Conservation (phyloP, 2,888 invertebrate species). For the Oscheius myriophilus region DNA sequence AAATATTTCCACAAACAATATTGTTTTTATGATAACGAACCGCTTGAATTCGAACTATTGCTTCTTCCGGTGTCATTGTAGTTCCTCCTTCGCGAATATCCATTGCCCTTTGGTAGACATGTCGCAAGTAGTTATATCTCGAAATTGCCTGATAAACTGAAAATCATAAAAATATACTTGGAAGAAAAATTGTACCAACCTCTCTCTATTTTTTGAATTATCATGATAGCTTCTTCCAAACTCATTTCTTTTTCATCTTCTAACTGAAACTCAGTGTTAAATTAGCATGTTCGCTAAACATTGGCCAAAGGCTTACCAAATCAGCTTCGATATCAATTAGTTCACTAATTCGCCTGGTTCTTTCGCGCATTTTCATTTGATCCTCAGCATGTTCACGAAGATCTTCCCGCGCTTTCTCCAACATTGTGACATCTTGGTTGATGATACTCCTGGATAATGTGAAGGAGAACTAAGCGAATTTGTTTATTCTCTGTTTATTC, state of each 20-base stretch:
- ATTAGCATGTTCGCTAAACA: not conserved
- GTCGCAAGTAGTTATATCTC: constrained; percentile 57
- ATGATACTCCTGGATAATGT: constrained; percentile 4
- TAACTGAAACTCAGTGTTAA: constrained; percentile 2
- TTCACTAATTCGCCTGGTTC: constrained; percentile 2
- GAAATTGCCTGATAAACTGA: constrained; percentile 62
- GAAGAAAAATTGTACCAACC: constrained; percentile 35
- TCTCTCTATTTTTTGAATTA: constrained; percentile 61
- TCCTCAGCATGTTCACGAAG: constrained; percentile 17
- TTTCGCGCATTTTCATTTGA: not conserved
- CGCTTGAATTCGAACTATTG: constrained; percentile 62
- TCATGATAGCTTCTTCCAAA: constrained; percentile 57
- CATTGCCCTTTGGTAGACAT: constrained; percentile 59
- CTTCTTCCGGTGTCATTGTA: constrained; percentile 55
- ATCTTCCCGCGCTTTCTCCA: constrained; percentile 1
- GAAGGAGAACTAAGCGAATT: constrained; percentile 7
- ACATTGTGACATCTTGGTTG: not conserved
- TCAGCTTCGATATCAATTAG: constrained; percentile 17
- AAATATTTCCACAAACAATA: not conserved
- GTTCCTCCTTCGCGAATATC: constrained; percentile 50
- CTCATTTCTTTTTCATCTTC: constrained; percentile 45
- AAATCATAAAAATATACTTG: constrained; percentile 17
- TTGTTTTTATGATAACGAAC: constrained; percentile 21
- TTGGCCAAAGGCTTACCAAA: not conserved
- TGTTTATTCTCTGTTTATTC: too few species aligned